Conservation (phyloP, 2,113 vertebrate genomes). For the Prionailurus bengalensis region DNA sequence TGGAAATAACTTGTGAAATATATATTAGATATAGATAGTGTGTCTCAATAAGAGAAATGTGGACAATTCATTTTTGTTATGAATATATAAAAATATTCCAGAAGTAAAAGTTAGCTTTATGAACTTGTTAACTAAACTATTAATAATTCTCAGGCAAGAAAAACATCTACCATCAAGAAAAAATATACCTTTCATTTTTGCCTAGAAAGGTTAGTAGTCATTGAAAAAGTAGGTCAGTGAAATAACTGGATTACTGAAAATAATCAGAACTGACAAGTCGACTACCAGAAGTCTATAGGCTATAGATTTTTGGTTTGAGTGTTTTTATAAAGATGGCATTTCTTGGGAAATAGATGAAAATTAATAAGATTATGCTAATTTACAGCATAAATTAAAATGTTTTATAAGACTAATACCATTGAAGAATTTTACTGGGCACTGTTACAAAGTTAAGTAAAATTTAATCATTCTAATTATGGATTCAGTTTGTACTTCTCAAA, state of each 20-base stretch:
- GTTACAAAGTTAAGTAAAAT: slow-evolving; percentile 8
- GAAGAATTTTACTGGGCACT: slow-evolving; percentile 2
- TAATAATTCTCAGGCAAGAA: slow-evolving; percentile 33
- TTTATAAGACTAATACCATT: neutral
- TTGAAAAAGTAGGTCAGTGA: slow-evolving; percentile 89
- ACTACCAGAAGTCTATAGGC: slow-evolving; percentile 79
- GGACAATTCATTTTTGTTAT: neutral
- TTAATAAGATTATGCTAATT: slow-evolving; percentile 70
- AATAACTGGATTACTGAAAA: slow-evolving; percentile 87
- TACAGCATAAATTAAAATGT: slow-evolving; percentile 60
- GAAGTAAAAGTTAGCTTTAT: slow-evolving; percentile 33
- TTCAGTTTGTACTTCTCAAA: slow-evolving; percentile 14
- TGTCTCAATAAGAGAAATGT: neutral
- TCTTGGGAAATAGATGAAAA: slow-evolving; percentile 71
- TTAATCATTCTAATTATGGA: neutral
- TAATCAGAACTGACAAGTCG: slow-evolving; percentile 87
- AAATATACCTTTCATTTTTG: slow-evolving; percentile 79
- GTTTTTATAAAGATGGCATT: slow-evolving; percentile 77
- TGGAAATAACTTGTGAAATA: neutral
- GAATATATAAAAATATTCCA: slow-evolving; percentile 12
- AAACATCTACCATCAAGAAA: slow-evolving; percentile 71
- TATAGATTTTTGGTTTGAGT: slow-evolving; percentile 68
- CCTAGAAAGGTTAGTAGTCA: slow-evolving; percentile 80
- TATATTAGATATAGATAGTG: neutral
- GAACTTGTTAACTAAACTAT: slow-evolving; percentile 55